Evolutionary conservation across 2,113 vertebrate species (phyloP).

Genomic region (Dissostichus mawsoni): DNA sequence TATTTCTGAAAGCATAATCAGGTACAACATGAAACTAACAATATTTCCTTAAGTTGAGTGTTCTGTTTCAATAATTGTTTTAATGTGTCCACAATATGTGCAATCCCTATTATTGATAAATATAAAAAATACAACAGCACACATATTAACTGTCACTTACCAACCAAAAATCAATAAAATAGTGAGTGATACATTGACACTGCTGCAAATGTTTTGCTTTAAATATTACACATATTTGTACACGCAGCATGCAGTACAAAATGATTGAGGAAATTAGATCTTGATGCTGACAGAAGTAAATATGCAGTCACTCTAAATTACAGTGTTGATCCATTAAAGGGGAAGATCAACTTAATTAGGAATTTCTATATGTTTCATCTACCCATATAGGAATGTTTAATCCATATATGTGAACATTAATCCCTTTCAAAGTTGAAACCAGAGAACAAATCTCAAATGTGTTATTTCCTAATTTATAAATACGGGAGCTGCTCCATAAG

Average conservation of each 20-base stretch:
- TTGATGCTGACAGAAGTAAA: constrained; percentile 1
- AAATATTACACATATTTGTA: background rate
- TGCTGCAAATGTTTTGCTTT: constrained; percentile 6
- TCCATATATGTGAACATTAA: too few relatives aligned
- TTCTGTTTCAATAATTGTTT: background rate
- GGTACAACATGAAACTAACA: background rate
- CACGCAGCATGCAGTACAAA: background rate
- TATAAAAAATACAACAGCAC: background rate
- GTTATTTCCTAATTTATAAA: too few relatives aligned
- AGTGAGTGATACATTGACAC: background rate
- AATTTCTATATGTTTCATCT: too few relatives aligned
- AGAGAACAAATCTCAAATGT: too few relatives aligned
- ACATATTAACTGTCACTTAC: background rate
- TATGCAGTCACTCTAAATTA: background rate
- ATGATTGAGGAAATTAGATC: constrained; percentile 9
- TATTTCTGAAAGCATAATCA: background rate
- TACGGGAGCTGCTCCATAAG: too few relatives aligned
- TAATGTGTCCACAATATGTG: background rate
- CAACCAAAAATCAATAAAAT: background rate
- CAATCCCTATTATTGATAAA: background rate
- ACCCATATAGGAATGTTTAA: too few relatives aligned
- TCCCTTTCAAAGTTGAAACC: too few relatives aligned
- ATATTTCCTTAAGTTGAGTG: background rate
- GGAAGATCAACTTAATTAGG: too few relatives aligned
- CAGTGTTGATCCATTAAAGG: background rate